Conservation (phyloP, 2,113 vertebrate species). For the Meles meles region DNA sequence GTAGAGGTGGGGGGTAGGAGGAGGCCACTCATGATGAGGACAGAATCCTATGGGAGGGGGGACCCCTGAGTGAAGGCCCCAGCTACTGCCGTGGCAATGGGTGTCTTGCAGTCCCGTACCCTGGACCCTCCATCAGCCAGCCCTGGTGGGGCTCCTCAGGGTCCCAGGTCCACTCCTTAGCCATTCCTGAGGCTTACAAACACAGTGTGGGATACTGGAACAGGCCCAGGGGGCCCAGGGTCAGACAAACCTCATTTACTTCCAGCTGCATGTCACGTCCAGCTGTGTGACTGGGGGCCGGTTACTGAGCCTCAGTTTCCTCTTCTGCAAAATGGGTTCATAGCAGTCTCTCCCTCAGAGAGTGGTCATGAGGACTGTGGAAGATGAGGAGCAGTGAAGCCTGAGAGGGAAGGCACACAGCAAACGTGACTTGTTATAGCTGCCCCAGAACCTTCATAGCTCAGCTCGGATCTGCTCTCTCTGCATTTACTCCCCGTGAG, state of each 20-base stretch:
- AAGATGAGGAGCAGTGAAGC: not conserved
- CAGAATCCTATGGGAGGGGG: not conserved
- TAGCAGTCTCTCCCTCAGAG: not conserved
- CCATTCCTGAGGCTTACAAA: not conserved
- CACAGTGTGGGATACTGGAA: not conserved
- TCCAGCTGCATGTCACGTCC: not conserved
- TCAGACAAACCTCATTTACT: not conserved
- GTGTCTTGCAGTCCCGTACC: no score
- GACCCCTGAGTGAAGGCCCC: not conserved
- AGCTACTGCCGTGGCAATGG: rapidly evolving
- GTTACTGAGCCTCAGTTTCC: not conserved
- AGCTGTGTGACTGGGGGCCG: not conserved
- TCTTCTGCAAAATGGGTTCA: not conserved
- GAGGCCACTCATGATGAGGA: not conserved
- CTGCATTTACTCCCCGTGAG: not conserved
- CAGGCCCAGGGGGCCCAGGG: rapidly evolving
- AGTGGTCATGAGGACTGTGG: rapidly evolving
- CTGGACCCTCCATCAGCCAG: not conserved
- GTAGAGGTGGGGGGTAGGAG: not conserved
- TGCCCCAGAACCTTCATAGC: not conserved
- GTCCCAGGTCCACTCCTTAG: no score
- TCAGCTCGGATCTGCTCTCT: rapidly evolving
- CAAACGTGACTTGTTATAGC: rapidly evolving
- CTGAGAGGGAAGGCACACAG: not conserved
- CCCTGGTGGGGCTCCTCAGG: rapidly evolving